These are phyloP conservation scores for Neoascia interrupta DNA, from an alignment of 2,888 invertebrate genomes.

Conservation along the genomic window DNA sequence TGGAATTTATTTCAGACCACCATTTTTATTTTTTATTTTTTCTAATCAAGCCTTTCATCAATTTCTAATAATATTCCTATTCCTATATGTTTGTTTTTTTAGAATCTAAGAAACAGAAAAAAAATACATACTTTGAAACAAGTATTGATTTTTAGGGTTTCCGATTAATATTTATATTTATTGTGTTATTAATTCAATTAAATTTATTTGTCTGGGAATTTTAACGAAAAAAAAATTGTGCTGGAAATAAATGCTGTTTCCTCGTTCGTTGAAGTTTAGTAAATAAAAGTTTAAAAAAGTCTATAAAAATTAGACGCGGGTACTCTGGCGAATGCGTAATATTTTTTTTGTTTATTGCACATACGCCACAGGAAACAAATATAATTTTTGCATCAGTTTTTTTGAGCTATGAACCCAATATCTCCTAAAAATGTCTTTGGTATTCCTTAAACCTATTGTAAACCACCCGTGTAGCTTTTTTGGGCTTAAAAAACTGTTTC, in stretches of 20 bases:
- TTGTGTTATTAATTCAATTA: background rate
- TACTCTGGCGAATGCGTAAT: background rate
- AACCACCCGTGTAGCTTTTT: no score
- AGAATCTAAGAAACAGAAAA: slow-evolving; percentile 1
- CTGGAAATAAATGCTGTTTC: background rate
- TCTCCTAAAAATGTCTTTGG: no score
- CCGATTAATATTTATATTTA: background rate
- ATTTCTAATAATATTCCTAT: slow-evolving; percentile 35
- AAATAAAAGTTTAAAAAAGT: background rate
- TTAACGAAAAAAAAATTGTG: no score
- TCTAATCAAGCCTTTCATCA: slow-evolving; percentile 25
- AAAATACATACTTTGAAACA: background rate
- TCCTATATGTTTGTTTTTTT: background rate
- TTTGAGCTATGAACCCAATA: no score
- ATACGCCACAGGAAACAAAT: background rate
- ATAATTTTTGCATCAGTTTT: no score
- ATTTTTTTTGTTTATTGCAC: slow-evolving; percentile 9
- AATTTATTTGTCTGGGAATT: background rate
- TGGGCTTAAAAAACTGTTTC: no score
- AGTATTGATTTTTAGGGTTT: background rate
- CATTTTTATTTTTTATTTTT: background rate
- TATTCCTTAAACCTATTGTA: no score
- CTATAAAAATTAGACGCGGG: background rate
- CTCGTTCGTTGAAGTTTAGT: no score
- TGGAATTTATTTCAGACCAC: slow-evolving; percentile 10